Evolutionary conservation across 1,140 invertebrate genomes (phyloP), one percentile per base, ranked within the genome.

Genomic region (Trinorchestia longiramus): DNA sequence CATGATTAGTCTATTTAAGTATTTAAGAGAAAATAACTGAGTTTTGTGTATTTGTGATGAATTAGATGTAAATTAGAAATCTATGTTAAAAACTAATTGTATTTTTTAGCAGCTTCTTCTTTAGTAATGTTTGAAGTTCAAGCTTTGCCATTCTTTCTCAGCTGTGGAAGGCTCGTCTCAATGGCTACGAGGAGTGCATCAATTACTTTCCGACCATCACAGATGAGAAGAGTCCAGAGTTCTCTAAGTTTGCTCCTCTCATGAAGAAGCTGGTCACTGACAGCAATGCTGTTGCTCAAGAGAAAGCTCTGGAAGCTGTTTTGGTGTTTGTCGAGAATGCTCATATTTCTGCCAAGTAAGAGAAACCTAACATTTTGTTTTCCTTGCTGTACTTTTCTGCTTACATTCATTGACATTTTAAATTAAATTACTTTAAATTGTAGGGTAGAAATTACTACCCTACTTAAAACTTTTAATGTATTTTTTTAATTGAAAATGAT

Each of bases 251-350:
- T 97, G 97, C 98, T 0, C 98, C 98, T 8, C 97, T 99, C n/a
- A 98, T 99, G 62, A 99, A 99, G 97, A 99, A 99, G 97, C 99
- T 99, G 98, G 99, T 99, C 0, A 97, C 98, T 15, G 99, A 99
- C 97, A 99, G 98, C 96, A 99, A 99, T 98, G 99, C 98, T 77
- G 98, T 98, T 45, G 99, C 99, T 0, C 99, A 99, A 97, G 99
- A 99, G 97, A 99, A 99, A 98, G 99, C 99, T 45, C 97, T 99
- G 96, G 99, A 99, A 97, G 99, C 99, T 40, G 98, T 99, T 0
- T 97, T 99, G 43, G 98, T 98, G 41, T 99, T 98, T 97, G 98
- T 99, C 0, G 98, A 99, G 97, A 99, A 99, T 97, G 98, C 99
- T 97, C 98, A 98, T 6, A 97, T 98, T 97, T 99, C 99, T 96